Evolutionary conservation across 2,797 vertebrate species (phyloP).

Genomic region (Sebastes paucispinis): DNA sequence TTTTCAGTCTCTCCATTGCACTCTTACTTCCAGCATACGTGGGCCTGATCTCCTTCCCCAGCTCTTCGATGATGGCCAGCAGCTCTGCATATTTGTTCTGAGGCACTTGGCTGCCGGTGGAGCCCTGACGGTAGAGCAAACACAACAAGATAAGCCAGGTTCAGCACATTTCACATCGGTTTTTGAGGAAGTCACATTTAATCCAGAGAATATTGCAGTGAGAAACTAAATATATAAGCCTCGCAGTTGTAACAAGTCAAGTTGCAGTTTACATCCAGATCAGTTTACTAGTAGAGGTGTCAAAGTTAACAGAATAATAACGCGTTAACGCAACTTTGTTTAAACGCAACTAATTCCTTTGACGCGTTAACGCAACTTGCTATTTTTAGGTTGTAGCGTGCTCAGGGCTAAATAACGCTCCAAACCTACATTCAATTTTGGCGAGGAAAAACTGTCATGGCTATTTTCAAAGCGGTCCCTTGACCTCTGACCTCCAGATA

Average conservation of each 20-base stretch:
- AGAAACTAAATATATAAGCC: too few relatives aligned
- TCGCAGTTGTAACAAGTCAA: too few relatives aligned
- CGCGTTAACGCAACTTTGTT: too few relatives aligned
- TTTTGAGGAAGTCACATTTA: not conserved
- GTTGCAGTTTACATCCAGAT: not conserved
- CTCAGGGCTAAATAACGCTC: too few relatives aligned
- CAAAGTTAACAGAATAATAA: too few relatives aligned
- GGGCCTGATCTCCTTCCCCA: slow-evolving; percentile 98
- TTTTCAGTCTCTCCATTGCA: slow-evolving; percentile 98
- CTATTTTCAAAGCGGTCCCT: too few relatives aligned
- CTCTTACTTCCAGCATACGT: slow-evolving; percentile 98
- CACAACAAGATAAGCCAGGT: not conserved
- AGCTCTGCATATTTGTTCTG: slow-evolving; percentile 99
- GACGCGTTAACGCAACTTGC: too few relatives aligned
- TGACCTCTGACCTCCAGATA: too few relatives aligned
- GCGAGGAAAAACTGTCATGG: too few relatives aligned
- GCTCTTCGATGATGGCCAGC: slow-evolving; percentile 96
- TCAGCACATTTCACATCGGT: not conserved
- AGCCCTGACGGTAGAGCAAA: slow-evolving; percentile 79
- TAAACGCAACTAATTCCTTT: too few relatives aligned
- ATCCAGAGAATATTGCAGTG: not conserved
- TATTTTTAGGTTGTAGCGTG: too few relatives aligned
- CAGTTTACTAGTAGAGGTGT: not conserved
- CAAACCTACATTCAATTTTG: too few relatives aligned
- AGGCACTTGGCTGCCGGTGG: slow-evolving; percentile 92